These are phyloP conservation scores for Callithrix jacchus DNA, from an alignment of 2,113 vertebrate genomes.

Conservation along the genomic window DNA sequence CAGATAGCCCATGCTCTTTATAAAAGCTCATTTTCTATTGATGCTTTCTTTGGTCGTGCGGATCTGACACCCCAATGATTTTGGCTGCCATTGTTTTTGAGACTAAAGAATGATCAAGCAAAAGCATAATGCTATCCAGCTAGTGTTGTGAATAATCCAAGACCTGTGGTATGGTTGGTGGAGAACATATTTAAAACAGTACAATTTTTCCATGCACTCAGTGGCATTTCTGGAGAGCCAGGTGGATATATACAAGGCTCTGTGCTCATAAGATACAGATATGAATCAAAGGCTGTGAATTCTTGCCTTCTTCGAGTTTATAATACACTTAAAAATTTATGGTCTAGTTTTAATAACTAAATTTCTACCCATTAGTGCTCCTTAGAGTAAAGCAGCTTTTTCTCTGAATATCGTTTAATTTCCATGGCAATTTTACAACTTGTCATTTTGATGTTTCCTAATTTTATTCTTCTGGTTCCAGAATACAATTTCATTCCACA, in stretches of 20 bases:
- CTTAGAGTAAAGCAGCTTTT: background rate
- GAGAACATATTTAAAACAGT: background rate
- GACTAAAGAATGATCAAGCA: background rate
- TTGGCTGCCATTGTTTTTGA: background rate
- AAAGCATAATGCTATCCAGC: background rate
- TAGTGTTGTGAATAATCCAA: background rate
- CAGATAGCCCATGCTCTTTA: background rate
- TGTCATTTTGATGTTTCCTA: background rate
- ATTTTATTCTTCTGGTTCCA: background rate
- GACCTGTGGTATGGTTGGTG: fast-evolving
- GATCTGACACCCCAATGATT: background rate
- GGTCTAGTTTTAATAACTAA: background rate
- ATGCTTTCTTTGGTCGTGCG: background rate
- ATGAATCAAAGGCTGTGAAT: background rate
- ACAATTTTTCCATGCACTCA: background rate
- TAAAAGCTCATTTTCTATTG: background rate
- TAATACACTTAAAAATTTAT: background rate
- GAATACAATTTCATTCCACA: background rate
- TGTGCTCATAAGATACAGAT: background rate
- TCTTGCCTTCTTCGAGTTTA: background rate
- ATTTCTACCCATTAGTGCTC: background rate
- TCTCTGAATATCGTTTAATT: background rate
- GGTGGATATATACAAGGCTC: background rate
- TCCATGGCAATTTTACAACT: slow-evolving; percentile 12
- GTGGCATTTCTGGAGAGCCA: background rate